A percentile compares a stretch with the other conserved stretches of the same genome.
Evolutionary conservation across 2,888 invertebrate genomes (phyloP).

Genomic region (Ochropleura plecta): DNA sequence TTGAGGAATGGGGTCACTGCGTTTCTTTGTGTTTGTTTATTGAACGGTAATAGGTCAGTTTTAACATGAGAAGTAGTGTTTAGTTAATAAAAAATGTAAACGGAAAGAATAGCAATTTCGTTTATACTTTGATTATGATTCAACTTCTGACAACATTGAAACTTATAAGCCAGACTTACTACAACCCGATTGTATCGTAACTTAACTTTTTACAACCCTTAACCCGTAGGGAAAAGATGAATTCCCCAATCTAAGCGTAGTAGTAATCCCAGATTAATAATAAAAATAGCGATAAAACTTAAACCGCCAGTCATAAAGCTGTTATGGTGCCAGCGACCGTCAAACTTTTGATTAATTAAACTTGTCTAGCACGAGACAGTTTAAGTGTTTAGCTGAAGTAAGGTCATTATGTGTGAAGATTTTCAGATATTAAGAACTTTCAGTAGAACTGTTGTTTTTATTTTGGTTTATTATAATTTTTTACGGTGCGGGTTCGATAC

Average conservation of each 20-base stretch:
- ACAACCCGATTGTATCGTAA: background rate
- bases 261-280: slow-evolving; percentile 39
- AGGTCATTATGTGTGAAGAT: background rate
- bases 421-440: background rate
- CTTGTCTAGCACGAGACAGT: slow-evolving; percentile 10
- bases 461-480: background rate
- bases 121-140: background rate
- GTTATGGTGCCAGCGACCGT: slow-evolving; percentile 29
- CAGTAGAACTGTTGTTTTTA: background rate
- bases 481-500: background rate
- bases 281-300: slow-evolving; percentile 45
- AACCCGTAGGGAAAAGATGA: slow-evolving; percentile 10
- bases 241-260: slow-evolving; percentile 6
- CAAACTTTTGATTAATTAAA: slow-evolving; percentile 55
- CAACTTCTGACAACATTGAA: background rate
- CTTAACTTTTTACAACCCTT: slow-evolving; percentile 14
- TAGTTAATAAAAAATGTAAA: background rate
- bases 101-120: background rate
- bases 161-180: background rate
- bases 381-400: slow-evolving; percentile 22
- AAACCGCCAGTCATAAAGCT: slow-evolving; percentile 33
- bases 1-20: slow-evolving; percentile 25
- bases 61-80: no score
- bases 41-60: slow-evolving; percentile 8
- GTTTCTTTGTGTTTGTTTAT: slow-evolving; percentile 21